Evolutionary conservation across 2,797 vertebrate genomes (phyloP).

Genomic region (Acrossocheilus wenchowensis): DNA sequence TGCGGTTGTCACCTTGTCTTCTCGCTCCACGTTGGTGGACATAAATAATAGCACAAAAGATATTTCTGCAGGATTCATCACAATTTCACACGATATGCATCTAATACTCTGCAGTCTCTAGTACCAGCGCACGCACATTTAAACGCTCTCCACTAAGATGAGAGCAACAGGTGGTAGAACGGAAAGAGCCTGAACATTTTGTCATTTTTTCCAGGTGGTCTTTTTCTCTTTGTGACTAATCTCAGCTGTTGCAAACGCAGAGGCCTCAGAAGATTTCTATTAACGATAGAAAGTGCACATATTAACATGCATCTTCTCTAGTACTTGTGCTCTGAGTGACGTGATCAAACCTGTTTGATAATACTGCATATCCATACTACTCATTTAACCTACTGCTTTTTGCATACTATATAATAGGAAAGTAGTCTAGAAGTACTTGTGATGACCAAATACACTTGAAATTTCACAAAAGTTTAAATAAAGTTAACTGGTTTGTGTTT

Average conservation of each 20-base stretch:
- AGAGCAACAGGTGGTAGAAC: neutral
- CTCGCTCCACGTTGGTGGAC: constrained; percentile 9
- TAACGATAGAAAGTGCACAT: neutral
- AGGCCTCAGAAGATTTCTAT: neutral
- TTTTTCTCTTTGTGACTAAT: neutral
- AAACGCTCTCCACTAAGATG: neutral
- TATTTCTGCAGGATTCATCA: constrained; percentile 32
- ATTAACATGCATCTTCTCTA: neutral
- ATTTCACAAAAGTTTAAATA: neutral
- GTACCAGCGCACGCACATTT: neutral
- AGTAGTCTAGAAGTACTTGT: neutral
- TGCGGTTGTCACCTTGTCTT: constrained; percentile 17
- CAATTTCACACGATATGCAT: neutral
- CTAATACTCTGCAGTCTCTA: neutral
- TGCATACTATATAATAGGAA: neutral
- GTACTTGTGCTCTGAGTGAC: neutral
- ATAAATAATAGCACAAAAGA: neutral
- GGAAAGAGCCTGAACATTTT: neutral
- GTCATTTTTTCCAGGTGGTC: constrained; percentile 20
- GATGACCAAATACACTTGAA: neutral
- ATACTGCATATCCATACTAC: neutral
- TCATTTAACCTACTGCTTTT: neutral
- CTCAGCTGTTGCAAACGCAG: neutral
- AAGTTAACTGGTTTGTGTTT: neutral
- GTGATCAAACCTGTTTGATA: neutral